phyloP scores from a whole-genome alignment of 2,797 vertebrate genomes.

The Lagocephalus sceleratus region DNA sequence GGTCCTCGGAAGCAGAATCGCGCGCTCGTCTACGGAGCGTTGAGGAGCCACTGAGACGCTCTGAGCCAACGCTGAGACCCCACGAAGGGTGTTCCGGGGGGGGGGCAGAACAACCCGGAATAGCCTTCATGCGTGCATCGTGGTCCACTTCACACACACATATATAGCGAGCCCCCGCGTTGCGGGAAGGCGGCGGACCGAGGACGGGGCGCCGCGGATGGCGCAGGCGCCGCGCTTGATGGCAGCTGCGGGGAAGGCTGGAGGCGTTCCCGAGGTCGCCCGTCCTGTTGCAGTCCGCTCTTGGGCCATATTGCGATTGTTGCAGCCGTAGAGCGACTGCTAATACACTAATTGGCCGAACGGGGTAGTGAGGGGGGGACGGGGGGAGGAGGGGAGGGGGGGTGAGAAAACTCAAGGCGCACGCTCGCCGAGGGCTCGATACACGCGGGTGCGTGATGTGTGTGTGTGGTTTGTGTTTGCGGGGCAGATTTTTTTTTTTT shows the following conservation, averaged over 20 bases:
- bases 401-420: slow-evolving; percentile 20
- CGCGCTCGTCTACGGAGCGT: slow-evolving; percentile 35
- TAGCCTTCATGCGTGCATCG: slow-evolving; percentile 24
- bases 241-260: slow-evolving; percentile 31
- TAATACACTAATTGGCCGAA: slow-evolving; percentile 69
- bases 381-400: slow-evolving; percentile 4
- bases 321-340: slow-evolving; percentile 35
- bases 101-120: slow-evolving; percentile 30
- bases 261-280: slow-evolving; percentile 23
- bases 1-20: slow-evolving; percentile 50
- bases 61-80: slow-evolving; percentile 26
- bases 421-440: neutral
- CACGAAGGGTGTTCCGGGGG: slow-evolving; percentile 24
- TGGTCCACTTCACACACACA: slow-evolving; percentile 39
- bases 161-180: too few species aligned
- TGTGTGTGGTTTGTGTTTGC: slow-evolving; percentile 44
- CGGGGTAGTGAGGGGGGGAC: slow-evolving; percentile 40
- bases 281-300: slow-evolving; percentile 38
- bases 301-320: slow-evolving; percentile 54
- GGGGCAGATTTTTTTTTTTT: slow-evolving; percentile 32
- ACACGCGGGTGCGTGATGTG: slow-evolving; percentile 24
- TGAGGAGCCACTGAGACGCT: slow-evolving; percentile 21
- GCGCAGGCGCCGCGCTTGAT: slow-evolving; percentile 14
- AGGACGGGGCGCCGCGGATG: too few species aligned
- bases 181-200: too few species aligned